Base-by-base conservation (phyloP, 1,140 invertebrate genomes). In the Pseudomyrmex pallidus region DNA sequence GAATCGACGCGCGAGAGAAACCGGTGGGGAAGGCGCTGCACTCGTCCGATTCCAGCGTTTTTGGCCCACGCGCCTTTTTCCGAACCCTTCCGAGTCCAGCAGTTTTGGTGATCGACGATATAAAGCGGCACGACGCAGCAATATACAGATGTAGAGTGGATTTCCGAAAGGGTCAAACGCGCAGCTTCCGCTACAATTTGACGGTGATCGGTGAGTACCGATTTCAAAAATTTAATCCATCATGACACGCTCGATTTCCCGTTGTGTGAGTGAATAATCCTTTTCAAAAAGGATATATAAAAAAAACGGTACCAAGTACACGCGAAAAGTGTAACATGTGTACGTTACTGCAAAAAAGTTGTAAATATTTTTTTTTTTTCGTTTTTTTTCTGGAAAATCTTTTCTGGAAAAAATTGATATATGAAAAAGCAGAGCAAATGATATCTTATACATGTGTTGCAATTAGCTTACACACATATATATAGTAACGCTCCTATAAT, bases 61-160 rank as follows among this genome's bases (percentile, higher is more conserved):
- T 98, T 93, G 97, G 97, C 52, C 96, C 96, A 57, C 95, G 97
- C 78, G 97, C 97, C 57, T 96, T 96, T 94, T 98, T 98, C 94
- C 95, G 96, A 74, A 93, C 93, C 54, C 95, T 96, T 61, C 96
- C 96, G 35, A 95, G 96, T 72, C 96, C 97, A 59, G 97, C 97
- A 64, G 96, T 96, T 70, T 95, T 98, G 84, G 95, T 96, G 86
- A 95, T 98, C 74, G 95, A 97, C 89, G 96, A 97, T 93, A 96
- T 98, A 83, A 96, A 97, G 91, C 95, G 96, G 54, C 96, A 97
- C 91, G 98, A 98, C 93, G 97, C 98, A 91, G 97, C 97, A 61
- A 96, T 97, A 82, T 98, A 98, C 94, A 95, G 97, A 70, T 98
- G 98, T 93, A 94, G 98, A 86, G 97, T 98, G 74, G 98, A 98